These are phyloP conservation scores for Strigops habroptila DNA, from an alignment of 2,113 vertebrate genomes.

Conservation along the genomic window DNA sequence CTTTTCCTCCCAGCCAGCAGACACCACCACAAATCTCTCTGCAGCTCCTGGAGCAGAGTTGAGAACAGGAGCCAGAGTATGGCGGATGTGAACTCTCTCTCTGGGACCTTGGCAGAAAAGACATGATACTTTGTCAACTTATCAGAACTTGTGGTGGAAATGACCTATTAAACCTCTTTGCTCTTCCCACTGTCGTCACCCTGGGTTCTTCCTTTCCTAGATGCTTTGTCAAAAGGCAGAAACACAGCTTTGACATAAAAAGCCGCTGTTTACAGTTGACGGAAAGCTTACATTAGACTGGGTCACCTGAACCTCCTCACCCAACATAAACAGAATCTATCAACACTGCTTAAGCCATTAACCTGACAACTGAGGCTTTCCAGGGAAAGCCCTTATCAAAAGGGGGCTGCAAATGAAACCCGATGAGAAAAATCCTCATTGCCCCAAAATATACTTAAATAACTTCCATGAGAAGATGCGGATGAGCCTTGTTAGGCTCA, in stretches of 20 bases:
- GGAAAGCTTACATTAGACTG: constrained; percentile 60
- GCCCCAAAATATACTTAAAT: constrained; percentile 9
- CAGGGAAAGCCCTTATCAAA: constrained; percentile 58
- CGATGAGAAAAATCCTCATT: background rate
- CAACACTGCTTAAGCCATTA: constrained; percentile 70
- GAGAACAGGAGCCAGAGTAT: background rate
- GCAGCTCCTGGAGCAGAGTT: background rate
- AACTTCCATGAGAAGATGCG: constrained; percentile 1
- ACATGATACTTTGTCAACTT: constrained; percentile 21
- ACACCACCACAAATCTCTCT: background rate
- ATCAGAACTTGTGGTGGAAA: constrained; percentile 19
- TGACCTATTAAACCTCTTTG: constrained; percentile 31
- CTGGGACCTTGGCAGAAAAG: background rate
- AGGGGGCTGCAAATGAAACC: constrained; percentile 19
- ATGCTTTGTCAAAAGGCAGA: constrained; percentile 48
- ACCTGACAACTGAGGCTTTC: constrained; percentile 70
- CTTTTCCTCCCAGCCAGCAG: background rate
- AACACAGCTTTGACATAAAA: constrained; percentile 43
- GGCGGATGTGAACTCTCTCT: background rate
- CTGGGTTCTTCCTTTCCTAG: constrained; percentile 13
- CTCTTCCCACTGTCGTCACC: constrained; percentile 22
- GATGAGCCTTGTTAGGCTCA: constrained; percentile 40
- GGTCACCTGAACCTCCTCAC: constrained; percentile 61
- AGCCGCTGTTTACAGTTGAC: constrained; percentile 55
- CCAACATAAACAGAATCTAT: constrained; percentile 70